Base-by-base conservation (phyloP, 2,797 vertebrate species). In the Nyctibius grandis region DNA sequence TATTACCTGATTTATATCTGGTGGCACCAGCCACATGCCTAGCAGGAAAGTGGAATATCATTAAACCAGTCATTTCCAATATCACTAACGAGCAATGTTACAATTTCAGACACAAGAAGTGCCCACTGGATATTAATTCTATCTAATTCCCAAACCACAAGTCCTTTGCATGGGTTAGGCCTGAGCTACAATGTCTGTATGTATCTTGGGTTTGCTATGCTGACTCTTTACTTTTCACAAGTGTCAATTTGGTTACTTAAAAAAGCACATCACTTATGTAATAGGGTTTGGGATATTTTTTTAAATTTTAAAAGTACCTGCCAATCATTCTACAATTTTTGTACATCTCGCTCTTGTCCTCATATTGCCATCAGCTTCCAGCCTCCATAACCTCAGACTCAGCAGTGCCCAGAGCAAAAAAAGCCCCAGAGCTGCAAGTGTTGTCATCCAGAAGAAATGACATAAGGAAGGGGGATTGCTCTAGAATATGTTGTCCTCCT, bases 401-500 rank as follows among this genome's bases (percentile, higher is more conserved):
- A 38, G 97, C 96, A 98, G 98, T 89, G 6, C 59, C 59, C 65
- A 83, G 96, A 98, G 97, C 97, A 98, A 98, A 98, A 51, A 82
- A 95, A 95, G 21, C 7, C 56, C 59, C 61, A 75, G 78, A 89
- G 48, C 94, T 97, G 97, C 96, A 89, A 97, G 89, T 96, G 97
- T 93, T 94, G 91, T 73, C 94, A 90, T 45, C 64, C 75, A 85
- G 97, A 98, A 98, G 68, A 97, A 96, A 97, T 83, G 95, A 97
- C 97, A 97, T 69, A 93, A 94, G 97, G 93, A 93, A 96, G 97
- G 95, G 97, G 97, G 97, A 98, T 97, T 89, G 60, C 91, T 97
- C 97, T 97, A 98, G 98, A 98, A 98, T 98, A 97, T 89, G 96
- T 97, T 98, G 97, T 96, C 97, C 97, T 98, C 98, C 97, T 97